A percentile compares a stretch with the other conserved stretches of the same genome.
Conservation (phyloP, 2,888 invertebrate genomes). For the Cecidostiba fungosa region DNA sequence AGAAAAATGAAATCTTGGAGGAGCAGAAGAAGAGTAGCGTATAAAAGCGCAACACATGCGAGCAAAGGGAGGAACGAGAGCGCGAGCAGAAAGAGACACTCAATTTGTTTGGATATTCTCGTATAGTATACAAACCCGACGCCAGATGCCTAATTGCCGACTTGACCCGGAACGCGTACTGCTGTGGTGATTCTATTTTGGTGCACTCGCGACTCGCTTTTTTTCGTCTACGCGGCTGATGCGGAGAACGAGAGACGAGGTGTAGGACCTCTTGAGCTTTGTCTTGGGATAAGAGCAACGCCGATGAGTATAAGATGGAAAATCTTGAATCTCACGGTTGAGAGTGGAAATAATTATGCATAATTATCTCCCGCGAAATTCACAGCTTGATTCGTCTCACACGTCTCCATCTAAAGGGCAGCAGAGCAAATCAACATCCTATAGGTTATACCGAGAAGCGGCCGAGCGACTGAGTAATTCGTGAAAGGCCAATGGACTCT, state of each 20-base stretch:
- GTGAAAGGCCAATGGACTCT: not conserved
- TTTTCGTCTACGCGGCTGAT: not conserved
- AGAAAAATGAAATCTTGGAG: slow-evolving; percentile 4
- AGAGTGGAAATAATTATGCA: too few species aligned
- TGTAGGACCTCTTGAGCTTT: not conserved
- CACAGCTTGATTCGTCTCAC: too few species aligned
- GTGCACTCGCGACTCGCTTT: slow-evolving; percentile 4
- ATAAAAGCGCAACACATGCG: not conserved
- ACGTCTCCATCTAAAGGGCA: not conserved
- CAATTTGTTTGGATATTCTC: slow-evolving; percentile 75
- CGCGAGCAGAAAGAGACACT: slow-evolving; percentile 50
- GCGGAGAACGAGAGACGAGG: not conserved
- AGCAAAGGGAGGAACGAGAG: not conserved
- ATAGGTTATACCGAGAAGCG: not conserved
- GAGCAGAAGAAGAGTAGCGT: not conserved
- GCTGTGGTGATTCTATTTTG: slow-evolving; percentile 65
- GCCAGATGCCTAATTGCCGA: slow-evolving; percentile 70
- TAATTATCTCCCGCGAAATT: too few species aligned
- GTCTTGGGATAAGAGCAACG: too few species aligned
- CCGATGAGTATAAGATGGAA: too few species aligned
- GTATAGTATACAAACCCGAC: slow-evolving; percentile 55
- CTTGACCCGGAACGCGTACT: slow-evolving; percentile 64
- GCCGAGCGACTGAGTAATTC: not conserved
- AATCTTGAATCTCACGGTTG: too few species aligned
- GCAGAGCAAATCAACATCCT: not conserved